Evolutionary conservation across 1,140 invertebrate genomes (phyloP).

Genomic region (Drosophila suzukii): DNA sequence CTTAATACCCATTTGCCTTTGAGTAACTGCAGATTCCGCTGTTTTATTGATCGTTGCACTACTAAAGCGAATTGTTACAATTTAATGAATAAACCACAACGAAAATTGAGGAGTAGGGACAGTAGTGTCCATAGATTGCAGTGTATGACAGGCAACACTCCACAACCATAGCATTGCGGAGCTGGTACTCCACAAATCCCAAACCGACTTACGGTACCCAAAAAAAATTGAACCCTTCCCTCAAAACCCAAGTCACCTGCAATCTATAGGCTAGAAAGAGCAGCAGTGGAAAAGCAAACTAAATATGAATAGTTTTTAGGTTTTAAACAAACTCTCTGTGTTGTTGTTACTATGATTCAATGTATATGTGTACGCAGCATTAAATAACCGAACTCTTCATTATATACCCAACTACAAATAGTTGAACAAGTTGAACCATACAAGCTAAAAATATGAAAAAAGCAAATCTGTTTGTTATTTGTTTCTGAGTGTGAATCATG

Average conservation of each 20-base stretch:
- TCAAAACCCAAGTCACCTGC: conserved; percentile 5
- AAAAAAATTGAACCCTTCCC: background rate
- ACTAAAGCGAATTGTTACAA: conserved; percentile 76
- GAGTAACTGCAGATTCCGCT: conserved; percentile 32
- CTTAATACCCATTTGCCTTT: conserved; percentile 14
- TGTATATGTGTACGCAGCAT: conserved; percentile 57
- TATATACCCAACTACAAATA: conserved; percentile 41
- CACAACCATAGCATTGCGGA: conserved; percentile 65
- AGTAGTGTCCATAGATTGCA: conserved; percentile 39
- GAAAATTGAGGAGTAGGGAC: conserved; percentile 36
- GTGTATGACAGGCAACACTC: conserved; percentile 32
- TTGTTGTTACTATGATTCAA: conserved; percentile 66
- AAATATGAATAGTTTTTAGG: conserved; percentile 56
- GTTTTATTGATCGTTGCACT: conserved; percentile 59
- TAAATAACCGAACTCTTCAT: conserved; percentile 43
- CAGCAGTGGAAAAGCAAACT: conserved; percentile 24
- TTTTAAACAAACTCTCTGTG: conserved; percentile 74
- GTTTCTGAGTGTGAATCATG: conserved; percentile 62
- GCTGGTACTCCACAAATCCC: conserved; percentile 70
- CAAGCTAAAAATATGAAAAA: conserved; percentile 31
- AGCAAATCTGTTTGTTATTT: conserved; percentile 70
- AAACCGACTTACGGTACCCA: conserved; percentile 10
- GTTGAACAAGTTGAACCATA: conserved; percentile 53
- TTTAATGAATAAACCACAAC: conserved; percentile 49
- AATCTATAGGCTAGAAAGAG: conserved; percentile 19